These are phyloP conservation scores for Epinotia demarniana DNA, from an alignment of 2,888 invertebrate genomes.

Conservation along the genomic window DNA sequence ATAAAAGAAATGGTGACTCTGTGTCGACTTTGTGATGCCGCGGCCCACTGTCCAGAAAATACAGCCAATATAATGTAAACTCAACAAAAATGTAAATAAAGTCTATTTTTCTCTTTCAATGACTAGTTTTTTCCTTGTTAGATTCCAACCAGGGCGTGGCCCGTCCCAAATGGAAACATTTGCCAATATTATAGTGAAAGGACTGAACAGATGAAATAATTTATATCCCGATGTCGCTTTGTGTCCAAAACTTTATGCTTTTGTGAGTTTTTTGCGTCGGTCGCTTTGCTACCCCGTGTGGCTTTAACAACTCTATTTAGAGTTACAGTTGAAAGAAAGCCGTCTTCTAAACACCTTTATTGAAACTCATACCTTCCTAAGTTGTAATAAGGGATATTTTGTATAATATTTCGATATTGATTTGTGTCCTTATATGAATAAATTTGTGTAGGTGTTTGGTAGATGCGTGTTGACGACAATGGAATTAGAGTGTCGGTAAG, in stretches of 20 bases:
- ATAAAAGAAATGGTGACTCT: conserved; percentile 77
- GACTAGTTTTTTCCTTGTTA: conserved; percentile 58
- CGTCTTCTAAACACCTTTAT: conserved; percentile 58
- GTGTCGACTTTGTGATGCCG: conserved; percentile 79
- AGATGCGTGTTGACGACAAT: conserved; percentile 80
- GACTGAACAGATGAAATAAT: conserved; percentile 84
- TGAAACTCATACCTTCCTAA: conserved; percentile 41
- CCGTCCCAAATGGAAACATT: conserved; percentile 83
- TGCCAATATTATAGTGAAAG: conserved; percentile 84
- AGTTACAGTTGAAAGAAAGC: conserved; percentile 72
- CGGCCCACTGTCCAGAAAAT: conserved; percentile 59
- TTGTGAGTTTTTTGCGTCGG: conserved; percentile 80
- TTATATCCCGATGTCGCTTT: conserved; percentile 83
- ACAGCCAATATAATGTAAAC: neutral
- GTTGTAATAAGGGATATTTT: conserved; percentile 25
- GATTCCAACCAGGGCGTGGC: conserved; percentile 77
- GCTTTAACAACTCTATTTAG: conserved; percentile 80
- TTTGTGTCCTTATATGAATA: conserved; percentile 49
- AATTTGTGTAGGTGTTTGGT: conserved; percentile 60
- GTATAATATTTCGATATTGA: conserved; percentile 43
- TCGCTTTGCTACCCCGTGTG: conserved; percentile 75
- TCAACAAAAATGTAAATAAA: neutral
- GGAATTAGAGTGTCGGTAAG: conserved; percentile 78
- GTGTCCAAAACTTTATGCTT: conserved; percentile 80
- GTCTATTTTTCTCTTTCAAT: conserved; percentile 42